phyloP scores from a whole-genome alignment of 2,113 vertebrate genomes.

The Prochilodus magdalenae region DNA sequence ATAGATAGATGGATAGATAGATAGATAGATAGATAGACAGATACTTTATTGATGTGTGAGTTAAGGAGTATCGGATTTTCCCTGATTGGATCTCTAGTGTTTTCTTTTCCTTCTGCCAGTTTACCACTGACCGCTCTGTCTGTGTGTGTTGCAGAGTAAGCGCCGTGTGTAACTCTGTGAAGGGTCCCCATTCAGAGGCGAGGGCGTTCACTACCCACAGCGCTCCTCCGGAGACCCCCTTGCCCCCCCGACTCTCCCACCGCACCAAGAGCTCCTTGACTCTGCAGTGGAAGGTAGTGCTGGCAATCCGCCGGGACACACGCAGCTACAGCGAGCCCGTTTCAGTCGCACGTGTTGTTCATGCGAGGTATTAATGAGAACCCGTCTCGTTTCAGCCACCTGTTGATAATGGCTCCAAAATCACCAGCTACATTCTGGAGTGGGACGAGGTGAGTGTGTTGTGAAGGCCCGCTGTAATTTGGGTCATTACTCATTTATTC shows the following conservation, averaged over 20 bases:
- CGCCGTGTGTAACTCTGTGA: constrained; percentile 80
- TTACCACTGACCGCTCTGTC: neutral
- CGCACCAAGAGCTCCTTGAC: constrained; percentile 87
- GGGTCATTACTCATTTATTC: neutral
- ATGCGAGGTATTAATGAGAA: neutral
- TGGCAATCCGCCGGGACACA: neutral
- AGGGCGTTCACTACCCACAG: constrained; percentile 87
- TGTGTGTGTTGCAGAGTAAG: constrained; percentile 76
- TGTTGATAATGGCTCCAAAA: constrained; percentile 88
- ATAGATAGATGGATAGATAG: too few relatives aligned
- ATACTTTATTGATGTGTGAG: too few relatives aligned
- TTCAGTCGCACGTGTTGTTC: neutral
- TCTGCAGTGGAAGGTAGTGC: constrained; percentile 88
- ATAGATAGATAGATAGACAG: too few relatives aligned
- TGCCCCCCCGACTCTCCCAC: constrained; percentile 84
- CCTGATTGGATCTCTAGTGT: neutral
- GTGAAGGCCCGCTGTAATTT: neutral
- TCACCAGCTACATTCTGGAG: constrained; percentile 88
- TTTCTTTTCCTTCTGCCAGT: neutral
- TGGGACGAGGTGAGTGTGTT: constrained; percentile 86
- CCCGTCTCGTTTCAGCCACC: constrained; percentile 78
- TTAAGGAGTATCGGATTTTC: neutral
- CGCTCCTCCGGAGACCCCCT: constrained; percentile 83
- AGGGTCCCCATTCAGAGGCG: constrained; percentile 84
- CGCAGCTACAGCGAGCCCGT: neutral